These are phyloP conservation scores for Sarcoramphus papa DNA, from an alignment of 2,797 vertebrate species.

Conservation along the genomic window DNA sequence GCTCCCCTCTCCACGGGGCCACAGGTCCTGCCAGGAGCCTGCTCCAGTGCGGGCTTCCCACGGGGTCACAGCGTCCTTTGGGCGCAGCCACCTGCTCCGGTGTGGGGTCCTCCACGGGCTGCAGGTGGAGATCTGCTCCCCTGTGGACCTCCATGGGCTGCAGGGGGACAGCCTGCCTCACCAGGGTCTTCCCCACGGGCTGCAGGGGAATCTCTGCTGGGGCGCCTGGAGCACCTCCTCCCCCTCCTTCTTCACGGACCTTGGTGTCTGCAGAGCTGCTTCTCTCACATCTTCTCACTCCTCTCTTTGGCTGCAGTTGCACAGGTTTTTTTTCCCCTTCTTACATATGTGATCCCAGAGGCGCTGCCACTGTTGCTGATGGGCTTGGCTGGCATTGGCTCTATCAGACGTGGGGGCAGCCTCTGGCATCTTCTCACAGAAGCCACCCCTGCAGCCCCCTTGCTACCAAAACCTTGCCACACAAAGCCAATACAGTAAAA, in stretches of 20 bases:
- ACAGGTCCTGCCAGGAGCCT: neutral
- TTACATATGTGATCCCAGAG: neutral
- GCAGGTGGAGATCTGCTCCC: neutral
- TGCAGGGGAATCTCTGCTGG: neutral
- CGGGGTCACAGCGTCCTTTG: no score
- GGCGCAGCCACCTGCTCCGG: neutral
- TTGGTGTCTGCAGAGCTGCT: neutral
- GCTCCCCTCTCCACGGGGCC: neutral
- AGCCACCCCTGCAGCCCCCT: no score
- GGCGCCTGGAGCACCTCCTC: neutral
- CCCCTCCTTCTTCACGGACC: neutral
- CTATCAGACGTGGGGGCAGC: neutral
- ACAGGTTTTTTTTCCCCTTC: neutral
- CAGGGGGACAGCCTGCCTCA: neutral
- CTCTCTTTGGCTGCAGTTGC: neutral
- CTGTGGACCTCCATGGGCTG: neutral
- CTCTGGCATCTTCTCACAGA: no score
- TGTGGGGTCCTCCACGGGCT: neutral
- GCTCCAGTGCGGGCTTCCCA: accelerated
- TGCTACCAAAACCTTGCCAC: neutral
- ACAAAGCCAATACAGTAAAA: neutral
- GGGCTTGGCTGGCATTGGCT: neutral
- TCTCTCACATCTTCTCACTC: neutral
- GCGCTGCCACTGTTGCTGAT: neutral
- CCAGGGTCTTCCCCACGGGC: neutral